Percentiles rank a stretch among this genome's conserved stretches.
Evolutionary conservation across 2,797 vertebrate species (phyloP).

Genomic region (Urophycis tenuis): DNA sequence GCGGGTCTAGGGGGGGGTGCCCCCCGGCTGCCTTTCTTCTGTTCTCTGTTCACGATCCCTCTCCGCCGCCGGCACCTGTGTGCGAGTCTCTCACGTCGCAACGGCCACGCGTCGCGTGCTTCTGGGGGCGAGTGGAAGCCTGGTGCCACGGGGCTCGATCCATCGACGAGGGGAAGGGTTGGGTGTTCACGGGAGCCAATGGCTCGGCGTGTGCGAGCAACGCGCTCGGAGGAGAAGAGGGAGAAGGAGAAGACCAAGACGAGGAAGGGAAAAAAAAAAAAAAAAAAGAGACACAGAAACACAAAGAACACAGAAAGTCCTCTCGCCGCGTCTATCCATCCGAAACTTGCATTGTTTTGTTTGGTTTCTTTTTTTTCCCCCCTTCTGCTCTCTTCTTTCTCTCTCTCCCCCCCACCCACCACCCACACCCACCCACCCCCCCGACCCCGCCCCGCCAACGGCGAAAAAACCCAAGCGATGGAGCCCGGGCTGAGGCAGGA

Average conservation of each 20-base stretch:
- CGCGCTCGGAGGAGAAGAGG: neutral
- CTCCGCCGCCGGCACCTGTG: conserved; percentile 42
- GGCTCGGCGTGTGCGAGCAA: conserved; percentile 31
- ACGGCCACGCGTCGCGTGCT: conserved; percentile 47
- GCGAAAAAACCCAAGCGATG: neutral
- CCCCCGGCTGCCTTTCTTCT: neutral
- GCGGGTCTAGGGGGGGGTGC: too few relatives aligned
- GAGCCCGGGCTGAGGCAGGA: neutral
- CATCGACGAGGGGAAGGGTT: conserved; percentile 38
- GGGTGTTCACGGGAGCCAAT: conserved; percentile 29
- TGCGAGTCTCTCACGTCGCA: conserved; percentile 33
- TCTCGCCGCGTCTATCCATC: conserved; percentile 21
- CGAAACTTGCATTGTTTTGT: neutral
- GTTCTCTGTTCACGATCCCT: conserved; percentile 18
- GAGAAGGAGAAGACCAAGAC: too few relatives aligned
- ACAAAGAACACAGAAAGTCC: neutral
- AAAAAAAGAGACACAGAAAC: neutral
- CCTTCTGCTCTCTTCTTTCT: neutral
- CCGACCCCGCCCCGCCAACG: too few relatives aligned
- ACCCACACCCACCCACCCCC: too few relatives aligned
- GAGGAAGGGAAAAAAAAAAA: too few relatives aligned
- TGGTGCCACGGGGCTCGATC: conserved; percentile 42
- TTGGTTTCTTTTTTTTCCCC: neutral
- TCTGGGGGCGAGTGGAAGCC: conserved; percentile 23
- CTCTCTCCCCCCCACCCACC: conserved; percentile 39